Evolutionary conservation across 2,888 invertebrate genomes (phyloP), one percentile per base, ranked within the genome.

Genomic region (Cephus pygmeus): DNA sequence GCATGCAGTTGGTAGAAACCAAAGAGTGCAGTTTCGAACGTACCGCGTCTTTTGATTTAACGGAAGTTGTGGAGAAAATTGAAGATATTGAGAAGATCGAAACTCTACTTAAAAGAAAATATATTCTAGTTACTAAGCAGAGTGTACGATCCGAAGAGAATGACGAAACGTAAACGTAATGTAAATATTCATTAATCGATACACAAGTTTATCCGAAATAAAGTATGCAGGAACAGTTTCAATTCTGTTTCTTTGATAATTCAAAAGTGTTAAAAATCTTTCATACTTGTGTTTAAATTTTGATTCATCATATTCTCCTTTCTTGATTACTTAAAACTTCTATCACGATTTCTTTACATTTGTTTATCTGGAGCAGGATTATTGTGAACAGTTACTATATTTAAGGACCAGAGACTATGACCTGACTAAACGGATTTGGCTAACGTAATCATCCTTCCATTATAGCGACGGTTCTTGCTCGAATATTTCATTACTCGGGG

Each of bases 401-500:
- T 23, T 33, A 33, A 69, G 12, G 69, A 15, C 69, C 30, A 69
- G 69, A 69, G 31, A 69, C 69, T 15, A 40, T 40, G 69, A 69
- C 69, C 69, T 69, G 30, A 33, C 69, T 69, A 69, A 69, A 69
- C 69, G n/a, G 69, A 34, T 73, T 34, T 40, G 78, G 75, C 69
- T 78, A 78, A 78, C 78, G 78, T 73, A 78, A 78, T 78, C 78
- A 76, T 71, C 75, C 75, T 78, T 75, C 78, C 78, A 78, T 78
- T 78, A 78, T 78, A 78, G 73, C 71, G 78, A 73, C 75, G 78
- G 75, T 78, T 76, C 78, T 75, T 75, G 78, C 75, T 56, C 71
- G 73, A 73, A 73, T 75, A 78, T 78, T 78, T 78, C 78, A 76
- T 78, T 78, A 78, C 75, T 56, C 78, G 75, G 75, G 78, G 73